Conservation (phyloP, 2,113 vertebrate genomes). For the Phyllopteryx taeniolatus region DNA sequence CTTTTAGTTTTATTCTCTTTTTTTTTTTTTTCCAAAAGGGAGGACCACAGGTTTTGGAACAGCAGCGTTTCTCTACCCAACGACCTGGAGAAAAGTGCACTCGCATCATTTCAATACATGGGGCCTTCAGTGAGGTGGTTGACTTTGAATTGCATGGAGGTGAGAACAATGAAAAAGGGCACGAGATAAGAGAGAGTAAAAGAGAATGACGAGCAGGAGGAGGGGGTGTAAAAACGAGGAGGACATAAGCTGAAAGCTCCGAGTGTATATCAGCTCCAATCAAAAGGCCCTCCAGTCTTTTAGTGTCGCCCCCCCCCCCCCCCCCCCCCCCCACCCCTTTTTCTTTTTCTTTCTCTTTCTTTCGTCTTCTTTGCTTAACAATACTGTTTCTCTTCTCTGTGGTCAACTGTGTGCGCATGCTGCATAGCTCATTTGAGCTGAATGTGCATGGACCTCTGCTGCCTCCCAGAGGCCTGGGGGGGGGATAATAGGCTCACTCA, state of each 20-base stretch:
- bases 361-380: constrained; percentile 43
- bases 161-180: constrained; percentile 39
- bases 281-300: constrained; percentile 41
- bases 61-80: neutral
- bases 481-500: constrained; percentile 3
- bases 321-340: neutral
- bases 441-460: constrained; percentile 69
- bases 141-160: constrained; percentile 20
- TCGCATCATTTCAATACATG: constrained; percentile 3
- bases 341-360: constrained; percentile 33
- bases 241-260: constrained; percentile 27
- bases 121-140: constrained; percentile 6
- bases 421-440: constrained; percentile 9
- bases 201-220: constrained; percentile 22
- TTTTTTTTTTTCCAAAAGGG: constrained; percentile 60
- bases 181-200: constrained; percentile 11
- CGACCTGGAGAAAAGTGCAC: neutral
- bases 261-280: constrained; percentile 48
- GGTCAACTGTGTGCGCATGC: constrained; percentile 29
- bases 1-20: neutral
- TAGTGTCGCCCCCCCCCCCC: neutral
- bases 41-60: constrained; percentile 59
- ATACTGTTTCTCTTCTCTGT: constrained; percentile 34
- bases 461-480: constrained; percentile 65
- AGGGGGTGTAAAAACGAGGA: constrained; percentile 18